A percentile compares a stretch with the other conserved stretches of the same genome.
phyloP scores from a whole-genome alignment of 1,140 invertebrate genomes.

The Argopecten irradians region DNA sequence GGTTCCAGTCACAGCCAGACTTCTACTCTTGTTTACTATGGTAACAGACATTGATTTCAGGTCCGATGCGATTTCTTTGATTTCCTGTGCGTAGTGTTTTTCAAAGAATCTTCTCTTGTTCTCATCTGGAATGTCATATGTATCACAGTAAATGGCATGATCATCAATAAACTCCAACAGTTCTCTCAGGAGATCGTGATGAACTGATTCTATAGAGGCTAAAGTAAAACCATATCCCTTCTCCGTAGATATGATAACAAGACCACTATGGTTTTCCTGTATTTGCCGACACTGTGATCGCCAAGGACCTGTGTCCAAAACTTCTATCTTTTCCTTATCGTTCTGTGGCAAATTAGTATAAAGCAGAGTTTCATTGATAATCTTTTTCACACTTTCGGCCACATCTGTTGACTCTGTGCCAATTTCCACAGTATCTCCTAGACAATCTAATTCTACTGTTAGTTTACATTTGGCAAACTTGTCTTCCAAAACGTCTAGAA shows the following conservation, averaged over 20 bases:
- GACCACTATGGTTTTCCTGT: background rate
- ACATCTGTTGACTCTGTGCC: background rate
- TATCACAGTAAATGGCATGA: conserved; percentile 29
- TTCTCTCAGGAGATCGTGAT: background rate
- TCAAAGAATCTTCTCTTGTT: conserved; percentile 25
- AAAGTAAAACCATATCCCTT: background rate
- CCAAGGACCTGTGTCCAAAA: conserved; percentile 1
- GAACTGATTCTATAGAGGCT: background rate
- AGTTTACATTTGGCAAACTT: conserved; percentile 11
- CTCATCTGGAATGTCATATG: conserved; percentile 19
- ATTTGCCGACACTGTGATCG: background rate
- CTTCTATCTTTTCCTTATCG: background rate
- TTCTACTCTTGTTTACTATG: background rate
- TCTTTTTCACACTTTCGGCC: background rate
- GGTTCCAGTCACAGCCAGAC: conserved; percentile 24
- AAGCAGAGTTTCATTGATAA: conserved; percentile 7
- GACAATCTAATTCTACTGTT: conserved; percentile 26
- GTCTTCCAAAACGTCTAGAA: background rate
- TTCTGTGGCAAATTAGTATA: background rate
- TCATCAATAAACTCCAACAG: conserved; percentile 29
- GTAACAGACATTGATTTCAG: background rate
- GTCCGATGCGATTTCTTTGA: background rate
- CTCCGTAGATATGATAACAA: background rate
- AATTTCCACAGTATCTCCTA: background rate
- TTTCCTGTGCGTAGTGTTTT: conserved; percentile 23